A percentile compares a stretch with the other conserved stretches of the same genome.
These are phyloP conservation scores for Listronotus oregonensis DNA, from an alignment of 1,140 invertebrate species.

Conservation along the genomic window DNA sequence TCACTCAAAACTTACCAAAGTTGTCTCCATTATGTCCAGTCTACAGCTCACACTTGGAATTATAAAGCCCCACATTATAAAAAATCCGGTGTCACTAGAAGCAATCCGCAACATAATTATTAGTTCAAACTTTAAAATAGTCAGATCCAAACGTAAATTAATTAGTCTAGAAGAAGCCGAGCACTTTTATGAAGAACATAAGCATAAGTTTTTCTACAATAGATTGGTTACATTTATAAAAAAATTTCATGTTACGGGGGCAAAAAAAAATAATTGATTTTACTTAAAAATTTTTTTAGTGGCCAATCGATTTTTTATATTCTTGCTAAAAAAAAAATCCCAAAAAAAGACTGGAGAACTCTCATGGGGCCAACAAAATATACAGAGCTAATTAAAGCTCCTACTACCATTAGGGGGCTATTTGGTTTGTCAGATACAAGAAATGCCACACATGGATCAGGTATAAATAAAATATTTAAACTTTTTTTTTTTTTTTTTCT, in stretches of 20 bases:
- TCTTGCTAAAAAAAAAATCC: conserved; percentile 75
- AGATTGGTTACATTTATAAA: conserved; percentile 85
- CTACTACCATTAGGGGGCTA: conserved; percentile 75
- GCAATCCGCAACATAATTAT: conserved; percentile 72
- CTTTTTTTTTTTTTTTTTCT: no score
- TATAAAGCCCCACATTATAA: conserved; percentile 75
- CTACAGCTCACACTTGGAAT: conserved; percentile 71
- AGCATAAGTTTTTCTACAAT: conserved; percentile 86
- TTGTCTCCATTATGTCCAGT: conserved; percentile 34
- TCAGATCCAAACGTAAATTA: conserved; percentile 68
- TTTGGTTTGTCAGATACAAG: conserved; percentile 90
- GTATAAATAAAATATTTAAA: conserved; percentile 55
- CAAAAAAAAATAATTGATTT: no score
- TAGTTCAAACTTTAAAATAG: conserved; percentile 74
- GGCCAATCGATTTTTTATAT: conserved; percentile 81
- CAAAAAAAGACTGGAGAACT: conserved; percentile 73
- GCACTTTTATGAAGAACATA: conserved; percentile 84
- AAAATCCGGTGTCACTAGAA: conserved; percentile 69
- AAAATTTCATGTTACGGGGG: no score
- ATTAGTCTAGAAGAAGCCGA: conserved; percentile 69
- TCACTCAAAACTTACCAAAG: background rate
- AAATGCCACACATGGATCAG: conserved; percentile 91
- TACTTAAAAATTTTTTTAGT: no score
- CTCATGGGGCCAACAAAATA: conserved; percentile 88
- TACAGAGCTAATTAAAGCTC: conserved; percentile 78